Evolutionary conservation across 2,797 vertebrate genomes (phyloP).

Genomic region (Netta rufina): DNA sequence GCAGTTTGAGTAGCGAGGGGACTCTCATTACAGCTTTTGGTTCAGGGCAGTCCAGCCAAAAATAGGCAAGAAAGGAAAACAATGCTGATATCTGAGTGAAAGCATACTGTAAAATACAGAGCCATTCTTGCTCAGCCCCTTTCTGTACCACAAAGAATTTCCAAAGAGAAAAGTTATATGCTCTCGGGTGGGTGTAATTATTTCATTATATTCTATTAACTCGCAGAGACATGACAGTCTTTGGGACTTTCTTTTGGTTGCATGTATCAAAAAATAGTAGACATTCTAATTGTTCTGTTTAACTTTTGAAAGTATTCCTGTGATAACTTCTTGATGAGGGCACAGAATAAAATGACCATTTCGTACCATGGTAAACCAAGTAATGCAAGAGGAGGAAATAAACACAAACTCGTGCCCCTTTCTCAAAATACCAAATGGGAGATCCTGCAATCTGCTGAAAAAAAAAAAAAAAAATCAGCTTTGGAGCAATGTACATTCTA

Average conservation of each 20-base stretch:
- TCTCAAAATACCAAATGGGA: background rate
- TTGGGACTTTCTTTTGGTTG: background rate
- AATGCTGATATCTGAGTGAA: background rate
- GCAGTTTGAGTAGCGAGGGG: background rate
- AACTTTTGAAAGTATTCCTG: background rate
- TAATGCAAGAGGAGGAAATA: background rate
- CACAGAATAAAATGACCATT: background rate
- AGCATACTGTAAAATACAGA: background rate
- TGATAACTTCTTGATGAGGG: background rate
- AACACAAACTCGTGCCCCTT: background rate
- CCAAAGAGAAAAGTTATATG: background rate
- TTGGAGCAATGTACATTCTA: background rate
- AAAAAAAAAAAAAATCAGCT: background rate
- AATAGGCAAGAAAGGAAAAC: background rate
- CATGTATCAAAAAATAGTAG: background rate
- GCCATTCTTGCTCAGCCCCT: background rate
- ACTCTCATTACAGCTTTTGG: background rate
- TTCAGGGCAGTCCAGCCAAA: background rate
- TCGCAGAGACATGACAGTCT: background rate
- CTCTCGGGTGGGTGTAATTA: background rate
- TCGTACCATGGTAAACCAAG: background rate
- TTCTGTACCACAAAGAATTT: background rate
- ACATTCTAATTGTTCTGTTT: background rate
- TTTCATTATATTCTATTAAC: background rate
- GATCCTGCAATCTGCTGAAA: background rate